phyloP scores from a whole-genome alignment of 1,140 invertebrate species.

The Reticulitermes speratus region DNA sequence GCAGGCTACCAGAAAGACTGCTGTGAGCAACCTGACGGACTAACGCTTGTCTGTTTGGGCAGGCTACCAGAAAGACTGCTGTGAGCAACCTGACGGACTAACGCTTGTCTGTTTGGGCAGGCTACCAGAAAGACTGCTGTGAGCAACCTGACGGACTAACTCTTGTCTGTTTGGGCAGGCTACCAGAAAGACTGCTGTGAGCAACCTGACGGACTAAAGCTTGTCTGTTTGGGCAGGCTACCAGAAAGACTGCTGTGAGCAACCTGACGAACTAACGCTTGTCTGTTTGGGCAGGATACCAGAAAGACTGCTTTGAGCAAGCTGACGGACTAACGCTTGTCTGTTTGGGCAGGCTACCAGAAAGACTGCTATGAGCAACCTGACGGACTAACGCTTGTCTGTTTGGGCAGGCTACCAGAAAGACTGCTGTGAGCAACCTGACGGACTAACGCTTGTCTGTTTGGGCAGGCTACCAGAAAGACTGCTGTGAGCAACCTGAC shows the following conservation, averaged over 20 bases:
- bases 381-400: too few relatives aligned
- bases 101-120: background rate
- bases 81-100: too few relatives aligned
- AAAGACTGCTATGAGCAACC: too few relatives aligned
- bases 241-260: too few relatives aligned
- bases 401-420: background rate
- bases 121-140: background rate
- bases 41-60: background rate
- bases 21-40: too few relatives aligned
- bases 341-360: background rate
- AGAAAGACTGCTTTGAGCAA: too few relatives aligned
- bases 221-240: background rate
- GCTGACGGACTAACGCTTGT: too few relatives aligned
- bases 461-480: background rate
- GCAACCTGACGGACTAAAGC: too few relatives aligned
- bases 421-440: too few relatives aligned
- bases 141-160: too few relatives aligned
- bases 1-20: background rate
- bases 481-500: too few relatives aligned
- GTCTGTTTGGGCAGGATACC: background rate
- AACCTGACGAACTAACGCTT: too few relatives aligned
- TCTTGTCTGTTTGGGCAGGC: background rate
- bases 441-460: background rate
- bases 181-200: background rate
- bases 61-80: background rate